phyloP scores from a whole-genome alignment of 2,113 vertebrate species.

The Narcine bancroftii region DNA sequence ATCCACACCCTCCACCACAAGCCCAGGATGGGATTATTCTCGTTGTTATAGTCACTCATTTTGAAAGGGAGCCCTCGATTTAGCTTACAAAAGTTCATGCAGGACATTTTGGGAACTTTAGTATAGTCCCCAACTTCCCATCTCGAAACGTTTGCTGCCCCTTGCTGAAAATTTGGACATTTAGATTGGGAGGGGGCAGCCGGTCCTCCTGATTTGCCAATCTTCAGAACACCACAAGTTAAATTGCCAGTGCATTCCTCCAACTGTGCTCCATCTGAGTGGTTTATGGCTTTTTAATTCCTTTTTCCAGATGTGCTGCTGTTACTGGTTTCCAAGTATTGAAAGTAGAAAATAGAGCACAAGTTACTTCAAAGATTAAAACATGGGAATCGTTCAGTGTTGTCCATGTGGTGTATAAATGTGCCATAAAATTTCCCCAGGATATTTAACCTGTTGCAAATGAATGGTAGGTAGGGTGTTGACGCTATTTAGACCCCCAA shows the following conservation, averaged over 20 bases:
- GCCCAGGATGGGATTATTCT: too few species aligned
- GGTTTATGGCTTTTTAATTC: neutral
- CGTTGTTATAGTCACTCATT: too few species aligned
- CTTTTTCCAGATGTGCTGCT: neutral
- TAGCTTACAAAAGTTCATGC: too few species aligned
- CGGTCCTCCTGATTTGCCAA: neutral
- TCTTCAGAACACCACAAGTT: neutral
- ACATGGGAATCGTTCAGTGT: too few species aligned
- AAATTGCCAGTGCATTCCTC: neutral
- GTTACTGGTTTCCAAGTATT: neutral
- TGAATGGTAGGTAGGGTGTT: neutral
- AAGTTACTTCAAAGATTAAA: neutral
- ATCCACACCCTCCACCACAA: neutral
- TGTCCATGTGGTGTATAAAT: too few species aligned
- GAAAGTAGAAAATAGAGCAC: neutral
- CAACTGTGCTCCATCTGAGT: neutral
- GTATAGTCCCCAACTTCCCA: neutral
- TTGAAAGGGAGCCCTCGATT: too few species aligned
- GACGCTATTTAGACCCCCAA: neutral
- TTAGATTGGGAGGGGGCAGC: neutral
- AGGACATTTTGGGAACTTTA: too few species aligned
- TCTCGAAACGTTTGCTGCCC: neutral
- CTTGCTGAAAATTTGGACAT: neutral
- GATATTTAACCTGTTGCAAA: rapidly evolving
- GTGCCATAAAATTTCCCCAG: neutral